Base-by-base conservation (phyloP, 2,888 invertebrate species). In the Monoplex corrugatus region DNA sequence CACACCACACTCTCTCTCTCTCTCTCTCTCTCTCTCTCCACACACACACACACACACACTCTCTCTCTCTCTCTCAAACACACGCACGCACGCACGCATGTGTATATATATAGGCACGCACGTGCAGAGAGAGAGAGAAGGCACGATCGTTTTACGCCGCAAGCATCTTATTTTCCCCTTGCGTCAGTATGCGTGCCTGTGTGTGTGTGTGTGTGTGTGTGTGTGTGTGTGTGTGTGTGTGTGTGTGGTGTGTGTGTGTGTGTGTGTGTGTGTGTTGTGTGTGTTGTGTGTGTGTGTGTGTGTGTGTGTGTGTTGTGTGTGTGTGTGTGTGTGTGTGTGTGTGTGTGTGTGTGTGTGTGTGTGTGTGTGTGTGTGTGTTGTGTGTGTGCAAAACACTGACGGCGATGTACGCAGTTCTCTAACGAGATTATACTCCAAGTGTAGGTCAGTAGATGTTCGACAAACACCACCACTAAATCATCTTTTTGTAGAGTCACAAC, bases 181-280 rank as follows among this genome's bases (percentile, higher is more conserved):
- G n/a, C n/a, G n/a, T n/a, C n/a, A n/a, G n/a, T n/a, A n/a, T n/a
- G n/a, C n/a, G n/a, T n/a, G n/a, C n/a, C n/a, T 63, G 63, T 63
- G 63, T 63, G 63, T 63, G 63, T 86, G 68, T 50, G 68, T 86
- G 68, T 50, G 68, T 86, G 68, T 50, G 68, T 86, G 68, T 50
- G 68, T 86, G 68, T 50, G 68, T 72, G 43, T n/a, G 44, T 87
- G 44, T 63, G 44, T 87, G 44, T 63, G 44, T 87, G 44, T 63
- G 75, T 78, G 75, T 63, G 75, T 87, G 75, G 75, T 63, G 75
- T 87, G 44, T 40, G 35, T 23, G 35, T 38, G 68, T 86, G 40
- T 68, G 38, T 57, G 38, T 40, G 38, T 68, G 40, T 35, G 40
- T 57, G 38, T 68, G 68, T 8, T 63, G 3, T 13, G 50, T 13